Evolutionary conservation across 1,140 invertebrate genomes (phyloP).

Genomic region (Euura lappo): DNA sequence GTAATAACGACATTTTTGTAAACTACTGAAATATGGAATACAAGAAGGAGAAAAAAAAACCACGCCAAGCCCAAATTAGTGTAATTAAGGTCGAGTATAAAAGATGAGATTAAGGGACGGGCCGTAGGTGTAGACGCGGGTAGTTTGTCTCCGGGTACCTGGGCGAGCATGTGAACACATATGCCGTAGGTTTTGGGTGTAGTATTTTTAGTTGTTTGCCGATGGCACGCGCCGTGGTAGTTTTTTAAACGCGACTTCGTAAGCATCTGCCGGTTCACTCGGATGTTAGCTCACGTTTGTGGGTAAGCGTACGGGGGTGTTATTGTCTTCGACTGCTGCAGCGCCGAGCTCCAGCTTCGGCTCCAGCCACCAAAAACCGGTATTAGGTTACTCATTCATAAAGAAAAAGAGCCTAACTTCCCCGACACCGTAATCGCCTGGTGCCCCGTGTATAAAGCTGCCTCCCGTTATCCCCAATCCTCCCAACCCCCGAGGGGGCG

Average conservation of each 20-base stretch:
- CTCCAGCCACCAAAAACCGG: neutral
- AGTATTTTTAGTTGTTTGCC: conserved; percentile 54
- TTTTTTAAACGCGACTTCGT: conserved; percentile 3
- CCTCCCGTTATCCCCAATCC: neutral
- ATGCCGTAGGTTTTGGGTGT: conserved; percentile 29
- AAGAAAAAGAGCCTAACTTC: neutral
- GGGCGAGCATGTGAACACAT: too few relatives aligned
- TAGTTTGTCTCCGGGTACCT: too few relatives aligned
- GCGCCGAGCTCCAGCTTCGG: neutral
- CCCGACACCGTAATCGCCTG: conserved; percentile 1
- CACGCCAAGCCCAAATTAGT: too few relatives aligned
- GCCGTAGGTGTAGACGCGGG: too few relatives aligned
- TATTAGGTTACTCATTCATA: conserved; percentile 4
- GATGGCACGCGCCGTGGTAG: conserved; percentile 44
- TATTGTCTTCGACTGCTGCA: too few relatives aligned
- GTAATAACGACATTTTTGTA: too few relatives aligned
- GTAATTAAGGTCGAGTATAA: too few relatives aligned
- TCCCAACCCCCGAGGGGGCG: neutral
- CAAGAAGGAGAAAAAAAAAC: too few relatives aligned
- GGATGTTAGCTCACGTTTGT: neutral
- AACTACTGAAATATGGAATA: too few relatives aligned
- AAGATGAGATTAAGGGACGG: too few relatives aligned
- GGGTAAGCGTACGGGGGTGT: too few relatives aligned
- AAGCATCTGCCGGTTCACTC: neutral
- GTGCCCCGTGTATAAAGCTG: neutral